Base-by-base conservation (phyloP, 1,140 invertebrate species). In the Acromyrmex heyeri region DNA sequence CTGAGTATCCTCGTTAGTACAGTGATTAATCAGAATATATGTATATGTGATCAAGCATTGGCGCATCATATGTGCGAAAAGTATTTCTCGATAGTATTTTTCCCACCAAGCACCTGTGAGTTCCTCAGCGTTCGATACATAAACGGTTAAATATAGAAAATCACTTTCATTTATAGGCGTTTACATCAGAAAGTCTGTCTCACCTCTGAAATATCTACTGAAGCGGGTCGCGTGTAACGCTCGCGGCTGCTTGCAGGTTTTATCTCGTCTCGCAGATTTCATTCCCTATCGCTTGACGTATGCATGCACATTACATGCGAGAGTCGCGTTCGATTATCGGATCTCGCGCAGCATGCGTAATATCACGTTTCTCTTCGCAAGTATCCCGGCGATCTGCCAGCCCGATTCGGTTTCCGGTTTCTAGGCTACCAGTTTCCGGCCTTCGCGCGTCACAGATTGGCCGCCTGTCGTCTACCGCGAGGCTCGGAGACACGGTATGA, bases 401-500 rank as follows among this genome's bases (percentile, higher is more conserved):
- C 62, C 48, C 48, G 21, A 2, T 18, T 57, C 59, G 61, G 44
- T 83, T 88, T 88, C 86, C 87, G 77, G 53, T 34, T 69, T 48
- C 50, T 48, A 69, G 64, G 61, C 77, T 57, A 38, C 38, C 44
- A 3, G 86, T 55, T 88, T 87, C 87, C 87, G 77, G 62, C 34
- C 64, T 61, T 44, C 85, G 21, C 10, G 53, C 21, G 64, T 69
- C 53, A 55, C 50, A 65, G 21, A 89, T 89, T 79, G 65, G 27
- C 62, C 78, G 69, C 34, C n/a, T 44, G 48, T 65, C 38, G 55
- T 57, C 55, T 57, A 21, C 53, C 81, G 85, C 55, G 76, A 30
- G 81, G 81, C 57, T 38, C 4, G n/a, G 83, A 81, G 82, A 89
- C 75, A 72, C 78, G 69, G 76, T 61, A 61, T 76, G 87, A 88